A percentile compares a stretch with the other conserved stretches of the same genome.
Conservation (phyloP, 2,888 invertebrate genomes). For the Drosophila parthenogenetica region DNA sequence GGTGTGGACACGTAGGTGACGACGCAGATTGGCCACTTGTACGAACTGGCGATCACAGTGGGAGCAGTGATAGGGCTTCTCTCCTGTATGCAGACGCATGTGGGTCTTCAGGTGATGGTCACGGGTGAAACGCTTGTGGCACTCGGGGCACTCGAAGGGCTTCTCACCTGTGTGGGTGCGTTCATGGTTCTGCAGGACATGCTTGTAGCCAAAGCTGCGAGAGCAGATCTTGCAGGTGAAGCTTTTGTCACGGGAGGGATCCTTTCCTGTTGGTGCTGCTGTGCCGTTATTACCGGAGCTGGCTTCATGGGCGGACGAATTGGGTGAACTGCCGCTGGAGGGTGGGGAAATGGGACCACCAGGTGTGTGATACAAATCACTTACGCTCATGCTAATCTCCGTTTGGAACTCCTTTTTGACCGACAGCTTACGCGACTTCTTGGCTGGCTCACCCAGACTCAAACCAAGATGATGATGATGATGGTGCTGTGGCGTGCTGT, state of each 20-base stretch:
- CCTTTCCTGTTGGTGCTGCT: constrained; percentile 75
- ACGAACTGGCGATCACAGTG: constrained; percentile 97
- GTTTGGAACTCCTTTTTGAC: constrained; percentile 84
- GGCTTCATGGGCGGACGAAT: constrained; percentile 80
- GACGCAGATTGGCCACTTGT: constrained; percentile 95
- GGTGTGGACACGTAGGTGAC: constrained; percentile 95
- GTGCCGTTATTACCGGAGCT: constrained; percentile 5
- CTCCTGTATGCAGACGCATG: constrained; percentile 96
- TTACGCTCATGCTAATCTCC: constrained; percentile 82
- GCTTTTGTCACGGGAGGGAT: constrained; percentile 90
- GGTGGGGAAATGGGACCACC: constrained; percentile 86
- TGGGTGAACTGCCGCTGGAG: constrained; percentile 87
- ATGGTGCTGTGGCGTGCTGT: constrained; percentile 63
- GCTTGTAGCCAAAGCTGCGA: constrained; percentile 96
- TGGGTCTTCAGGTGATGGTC: constrained; percentile 97
- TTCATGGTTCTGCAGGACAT: constrained; percentile 97
- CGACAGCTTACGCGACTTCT: constrained; percentile 82
- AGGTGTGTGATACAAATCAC: constrained; percentile 79
- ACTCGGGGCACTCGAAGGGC: constrained; percentile 96
- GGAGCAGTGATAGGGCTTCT: constrained; percentile 96
- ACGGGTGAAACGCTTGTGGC: constrained; percentile 95
- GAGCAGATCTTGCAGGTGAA: constrained; percentile 96
- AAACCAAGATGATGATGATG: constrained; percentile 32
- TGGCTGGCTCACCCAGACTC: constrained; percentile 74
- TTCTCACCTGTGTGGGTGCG: constrained; percentile 98